Base-by-base conservation (phyloP, 1,140 invertebrate genomes). In the Drosophila pseudoananassae region DNA sequence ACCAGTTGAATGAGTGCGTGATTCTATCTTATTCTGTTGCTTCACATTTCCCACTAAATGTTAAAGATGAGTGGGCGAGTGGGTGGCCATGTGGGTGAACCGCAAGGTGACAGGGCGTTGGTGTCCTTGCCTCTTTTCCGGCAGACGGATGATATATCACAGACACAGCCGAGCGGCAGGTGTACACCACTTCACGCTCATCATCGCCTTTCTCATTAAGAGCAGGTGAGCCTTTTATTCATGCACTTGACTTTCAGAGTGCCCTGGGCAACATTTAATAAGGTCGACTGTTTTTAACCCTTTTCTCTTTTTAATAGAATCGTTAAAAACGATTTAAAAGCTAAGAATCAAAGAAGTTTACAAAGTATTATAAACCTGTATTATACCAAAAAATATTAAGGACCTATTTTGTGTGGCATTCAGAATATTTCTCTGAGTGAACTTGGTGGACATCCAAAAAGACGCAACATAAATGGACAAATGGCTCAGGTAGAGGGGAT, bases 241-340 rank as follows among this genome's bases (percentile, higher is more conserved):
- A 84, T 87, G 81, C 81, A 84, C 81, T 87, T 87, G 81, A 87
- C 82, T 84, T 85, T 43, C 65, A 54, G 50, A 47, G 27, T 78
- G 40, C 57, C 47, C 40, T 59, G 52, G 57, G 69, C 50, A 33
- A 23, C 49, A 17, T 23, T 45, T 15, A 46, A 31, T 27, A 40
- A 5, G 12, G 40, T 7, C 25, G 17, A 31, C n/a, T 14, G 49
- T 55, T 23, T 36, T 29, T 43, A 57, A 33, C 33, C 17, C 15
- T 27, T 9, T 10, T 17, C n/a, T 12, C 14, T 20, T 25, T 29
- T 27, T 31, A 6, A 36, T 54, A 9, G 38, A 33, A 1, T 36
- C 4, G 1, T 36, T 12, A 12, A 36, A 36, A 12, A n/a, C 12
- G 33, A 36, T 36, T 36, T 12, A 36, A 36, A 36, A 36, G 2